phyloP scores from a whole-genome alignment of 2,888 invertebrate genomes.

The Hypselothyrea guttata region DNA sequence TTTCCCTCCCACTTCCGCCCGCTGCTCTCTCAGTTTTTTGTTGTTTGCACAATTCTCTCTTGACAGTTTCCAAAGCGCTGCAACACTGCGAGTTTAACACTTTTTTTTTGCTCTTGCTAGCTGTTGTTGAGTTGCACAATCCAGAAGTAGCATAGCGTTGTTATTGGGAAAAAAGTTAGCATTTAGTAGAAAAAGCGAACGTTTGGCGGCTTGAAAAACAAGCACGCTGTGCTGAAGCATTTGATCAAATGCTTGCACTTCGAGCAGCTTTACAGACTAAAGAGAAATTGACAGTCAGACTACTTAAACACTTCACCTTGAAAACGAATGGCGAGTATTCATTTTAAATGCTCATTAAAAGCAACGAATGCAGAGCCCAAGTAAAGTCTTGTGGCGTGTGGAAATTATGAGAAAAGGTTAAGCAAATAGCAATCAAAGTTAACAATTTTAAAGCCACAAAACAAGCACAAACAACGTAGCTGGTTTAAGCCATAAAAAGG shows the following conservation, averaged over 20 bases:
- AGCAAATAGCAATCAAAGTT: conserved; percentile 38
- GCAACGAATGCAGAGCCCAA: conserved; percentile 33
- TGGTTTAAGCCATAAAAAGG: conserved; percentile 32
- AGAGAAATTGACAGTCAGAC: conserved; percentile 20
- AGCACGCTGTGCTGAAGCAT: conserved; percentile 18
- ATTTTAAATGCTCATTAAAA: conserved; percentile 50
- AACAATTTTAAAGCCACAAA: conserved; percentile 41
- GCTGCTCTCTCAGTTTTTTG: too few species aligned
- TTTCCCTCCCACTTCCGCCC: background rate
- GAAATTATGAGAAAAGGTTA: conserved; percentile 45
- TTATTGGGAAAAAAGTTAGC: conserved; percentile 31
- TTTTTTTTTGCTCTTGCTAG: conserved; percentile 3
- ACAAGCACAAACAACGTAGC: background rate
- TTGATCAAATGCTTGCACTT: conserved; percentile 38
- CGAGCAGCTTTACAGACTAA: conserved; percentile 13
- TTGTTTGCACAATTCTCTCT: conserved; percentile 49
- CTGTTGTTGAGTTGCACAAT: conserved; percentile 15
- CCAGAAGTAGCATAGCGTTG: conserved; percentile 38
- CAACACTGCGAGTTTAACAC: conserved; percentile 28
- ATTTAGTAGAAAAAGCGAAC: conserved; percentile 29
- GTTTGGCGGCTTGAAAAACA: conserved; percentile 12
- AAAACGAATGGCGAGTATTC: too few species aligned
- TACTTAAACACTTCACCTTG: too few species aligned
- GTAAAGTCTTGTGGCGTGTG: conserved; percentile 31
- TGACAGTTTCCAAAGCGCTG: conserved; percentile 45